Evolutionary conservation across 2,113 vertebrate species (phyloP), one percentile per base, ranked within the genome.

Genomic region (Tragelaphus scriptus): DNA sequence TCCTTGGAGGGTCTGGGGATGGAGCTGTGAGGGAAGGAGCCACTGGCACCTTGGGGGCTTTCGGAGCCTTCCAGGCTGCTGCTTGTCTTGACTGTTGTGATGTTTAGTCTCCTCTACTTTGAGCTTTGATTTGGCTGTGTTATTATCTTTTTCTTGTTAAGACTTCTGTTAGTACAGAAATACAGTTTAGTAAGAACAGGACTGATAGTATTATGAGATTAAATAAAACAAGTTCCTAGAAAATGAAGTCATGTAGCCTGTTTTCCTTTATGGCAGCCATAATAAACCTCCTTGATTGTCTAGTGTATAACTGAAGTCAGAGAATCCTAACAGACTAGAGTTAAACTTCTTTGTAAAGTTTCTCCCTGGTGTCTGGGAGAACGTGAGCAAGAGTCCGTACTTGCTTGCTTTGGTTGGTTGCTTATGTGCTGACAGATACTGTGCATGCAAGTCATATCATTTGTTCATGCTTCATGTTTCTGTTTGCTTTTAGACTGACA

Each of bases 401-500:
- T 40, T 75, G 19, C 5, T 23, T 40, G 68, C 68, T 75, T 14
- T 44, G 71, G 71, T 44, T 75, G 55, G 30, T 86, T 51, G 13
- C 8, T 91, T 79, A 82, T 84, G 36, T 68, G 7, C 58, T 51
- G 44, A 26, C 63, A 30, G 61, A 5, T 84, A 63, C 68, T 75
- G 28, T 12, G 40, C 26, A 3, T 85, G 59, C 17, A 55, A 3
- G 79, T 85, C 8, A 3, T 77, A 30, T 40, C 44, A 1, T 55
- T 79, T 55, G 58, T 75, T 84, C 26, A 32, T 11, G 12, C 61
- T 84, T 97, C 92, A 32, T 94, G 32, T 32, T 87, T 94, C 56
- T 96, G 95, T 97, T 98, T 71, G 91, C 94, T 95, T 98, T 85
- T 98, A 99, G 99, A 99, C 99, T 0, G 99, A 99, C 98, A 98